Percentiles rank a stretch among this genome's conserved stretches.
phyloP scores from a whole-genome alignment of 2,797 vertebrate species.

The Triplophysa yarkandensis region DNA sequence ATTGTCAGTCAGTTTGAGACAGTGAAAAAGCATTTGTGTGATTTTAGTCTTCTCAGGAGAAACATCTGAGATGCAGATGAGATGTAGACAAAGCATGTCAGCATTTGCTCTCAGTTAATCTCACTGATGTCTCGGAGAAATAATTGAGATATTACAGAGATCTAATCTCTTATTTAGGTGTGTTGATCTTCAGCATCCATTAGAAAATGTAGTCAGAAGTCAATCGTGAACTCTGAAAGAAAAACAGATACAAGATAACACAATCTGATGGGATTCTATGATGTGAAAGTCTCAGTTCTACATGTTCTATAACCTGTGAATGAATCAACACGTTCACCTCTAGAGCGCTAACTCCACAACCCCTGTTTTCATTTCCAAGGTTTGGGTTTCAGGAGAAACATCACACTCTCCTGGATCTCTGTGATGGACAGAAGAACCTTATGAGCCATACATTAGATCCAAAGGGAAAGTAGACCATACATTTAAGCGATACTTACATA shows the following conservation, averaged over 20 bases:
- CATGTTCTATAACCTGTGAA: neutral
- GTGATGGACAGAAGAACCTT: constrained; percentile 26
- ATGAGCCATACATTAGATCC: neutral
- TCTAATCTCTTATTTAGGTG: too few species aligned
- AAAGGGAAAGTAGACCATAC: too few species aligned
- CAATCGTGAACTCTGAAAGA: too few species aligned
- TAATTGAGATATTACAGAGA: too few species aligned
- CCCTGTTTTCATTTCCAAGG: constrained; percentile 18
- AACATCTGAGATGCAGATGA: too few species aligned
- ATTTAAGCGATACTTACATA: constrained; percentile 11
- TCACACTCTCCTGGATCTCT: neutral
- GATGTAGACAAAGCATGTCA: too few species aligned
- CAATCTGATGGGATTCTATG: neutral
- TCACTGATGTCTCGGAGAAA: too few species aligned
- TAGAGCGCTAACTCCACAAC: constrained; percentile 29
- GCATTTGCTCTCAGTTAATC: too few species aligned
- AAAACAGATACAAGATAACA: neutral
- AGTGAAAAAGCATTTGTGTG: neutral
- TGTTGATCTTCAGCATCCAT: too few species aligned
- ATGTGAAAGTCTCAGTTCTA: neutral
- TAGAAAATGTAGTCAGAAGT: too few species aligned
- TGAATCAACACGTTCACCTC: neutral
- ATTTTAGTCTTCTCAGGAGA: too few species aligned
- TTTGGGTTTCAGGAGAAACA: neutral
- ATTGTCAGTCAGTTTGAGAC: neutral